Percentiles rank a stretch among this genome's conserved stretches.
phyloP scores from a whole-genome alignment of 2,888 invertebrate species.

The Harmothoe impar region DNA sequence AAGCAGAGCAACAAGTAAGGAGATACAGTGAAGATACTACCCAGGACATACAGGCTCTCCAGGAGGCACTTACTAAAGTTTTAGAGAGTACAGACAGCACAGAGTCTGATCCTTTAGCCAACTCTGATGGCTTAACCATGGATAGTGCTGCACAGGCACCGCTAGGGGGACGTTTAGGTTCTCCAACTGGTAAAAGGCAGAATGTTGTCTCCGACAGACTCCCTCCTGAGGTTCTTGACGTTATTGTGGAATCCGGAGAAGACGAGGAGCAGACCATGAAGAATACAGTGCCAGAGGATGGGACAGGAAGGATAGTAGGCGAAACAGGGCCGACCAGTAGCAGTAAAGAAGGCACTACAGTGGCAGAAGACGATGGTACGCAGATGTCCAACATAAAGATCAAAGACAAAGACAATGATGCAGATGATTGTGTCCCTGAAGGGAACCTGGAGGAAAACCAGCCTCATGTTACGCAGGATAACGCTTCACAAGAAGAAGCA shows the following conservation, averaged over 20 bases:
- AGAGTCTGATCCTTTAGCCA: neutral
- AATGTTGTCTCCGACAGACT: neutral
- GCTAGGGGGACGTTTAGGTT: neutral
- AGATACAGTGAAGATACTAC: too few relatives aligned
- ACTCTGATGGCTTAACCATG: neutral
- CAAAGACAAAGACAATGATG: neutral
- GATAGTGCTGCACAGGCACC: neutral
- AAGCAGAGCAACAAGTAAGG: neutral
- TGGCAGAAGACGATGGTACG: too few relatives aligned
- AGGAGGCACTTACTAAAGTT: neutral
- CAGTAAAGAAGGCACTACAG: neutral
- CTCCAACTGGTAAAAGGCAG: neutral
- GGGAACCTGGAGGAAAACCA: neutral
- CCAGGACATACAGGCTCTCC: neutral
- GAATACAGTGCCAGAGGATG: neutral
- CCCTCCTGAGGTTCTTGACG: neutral
- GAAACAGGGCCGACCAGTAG: neutral
- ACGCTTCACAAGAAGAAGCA: neutral
- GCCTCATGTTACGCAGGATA: neutral
- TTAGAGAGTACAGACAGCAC: neutral
- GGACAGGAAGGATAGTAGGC: neutral
- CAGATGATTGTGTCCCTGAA: neutral
- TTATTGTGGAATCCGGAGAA: neutral
- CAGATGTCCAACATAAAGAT: too few relatives aligned
- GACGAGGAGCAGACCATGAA: neutral